These are phyloP conservation scores for Chelidonichthys spinosus DNA, from an alignment of 2,797 vertebrate genomes.

Conservation along the genomic window DNA sequence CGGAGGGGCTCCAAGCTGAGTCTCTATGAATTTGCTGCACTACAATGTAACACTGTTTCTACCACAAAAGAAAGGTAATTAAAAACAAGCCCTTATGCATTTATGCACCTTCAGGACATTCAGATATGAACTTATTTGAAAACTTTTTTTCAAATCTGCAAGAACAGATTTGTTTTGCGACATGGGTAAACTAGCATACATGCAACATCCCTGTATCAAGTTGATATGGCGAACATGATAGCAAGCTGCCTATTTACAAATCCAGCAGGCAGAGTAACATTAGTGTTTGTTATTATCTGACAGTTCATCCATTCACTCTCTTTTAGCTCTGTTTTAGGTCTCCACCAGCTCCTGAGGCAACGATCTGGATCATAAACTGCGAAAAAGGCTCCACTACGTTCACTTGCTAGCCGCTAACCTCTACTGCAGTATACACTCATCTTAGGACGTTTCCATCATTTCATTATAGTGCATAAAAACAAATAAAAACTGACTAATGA, in stretches of 20 bases:
- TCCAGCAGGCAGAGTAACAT: neutral
- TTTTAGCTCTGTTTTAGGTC: slow-evolving; percentile 11
- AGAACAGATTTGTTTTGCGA: neutral
- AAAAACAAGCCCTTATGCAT: neutral
- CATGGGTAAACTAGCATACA: neutral
- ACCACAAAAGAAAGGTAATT: slow-evolving; percentile 51
- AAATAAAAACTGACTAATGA: neutral
- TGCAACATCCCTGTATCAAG: neutral
- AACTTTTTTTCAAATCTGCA: neutral
- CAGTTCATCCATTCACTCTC: neutral
- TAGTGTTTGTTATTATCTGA: neutral
- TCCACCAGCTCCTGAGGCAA: neutral
- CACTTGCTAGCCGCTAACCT: neutral
- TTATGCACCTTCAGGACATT: neutral
- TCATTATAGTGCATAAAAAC: neutral
- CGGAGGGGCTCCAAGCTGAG: slow-evolving; percentile 37
- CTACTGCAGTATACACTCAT: neutral
- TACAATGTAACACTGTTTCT: slow-evolving; percentile 52
- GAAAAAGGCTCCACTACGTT: neutral
- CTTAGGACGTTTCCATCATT: neutral
- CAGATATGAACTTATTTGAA: neutral
- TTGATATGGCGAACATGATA: neutral
- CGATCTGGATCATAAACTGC: neutral
- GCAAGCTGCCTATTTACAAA: neutral
- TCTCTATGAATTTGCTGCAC: slow-evolving; percentile 37